phyloP scores from a whole-genome alignment of 2,888 invertebrate genomes.

The Keiferia lycopersicella region DNA sequence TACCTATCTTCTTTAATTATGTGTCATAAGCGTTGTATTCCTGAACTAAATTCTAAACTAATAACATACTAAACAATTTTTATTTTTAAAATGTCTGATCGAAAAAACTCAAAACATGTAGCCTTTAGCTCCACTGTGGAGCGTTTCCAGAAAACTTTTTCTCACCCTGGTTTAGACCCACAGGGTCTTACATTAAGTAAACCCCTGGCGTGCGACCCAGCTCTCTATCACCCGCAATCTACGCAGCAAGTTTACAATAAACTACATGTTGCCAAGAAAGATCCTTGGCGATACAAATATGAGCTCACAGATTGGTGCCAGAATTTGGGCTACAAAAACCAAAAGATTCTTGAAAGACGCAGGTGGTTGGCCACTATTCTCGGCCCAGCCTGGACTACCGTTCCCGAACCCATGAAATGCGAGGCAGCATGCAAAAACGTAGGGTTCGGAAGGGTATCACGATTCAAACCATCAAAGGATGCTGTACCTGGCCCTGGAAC shows the following conservation, averaged over 20 bases:
- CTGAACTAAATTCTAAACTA: not conserved
- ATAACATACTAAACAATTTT: not conserved
- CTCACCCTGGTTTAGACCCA: slow-evolving; percentile 62
- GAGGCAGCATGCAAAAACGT: slow-evolving; percentile 58
- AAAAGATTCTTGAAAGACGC: slow-evolving; percentile 51
- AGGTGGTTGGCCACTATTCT: slow-evolving; percentile 62
- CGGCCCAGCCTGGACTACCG: slow-evolving; percentile 46
- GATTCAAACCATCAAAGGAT: slow-evolving; percentile 42
- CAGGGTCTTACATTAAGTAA: slow-evolving; percentile 51
- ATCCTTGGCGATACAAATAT: slow-evolving; percentile 65
- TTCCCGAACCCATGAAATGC: slow-evolving; percentile 44
- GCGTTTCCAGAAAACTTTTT: slow-evolving; percentile 57
- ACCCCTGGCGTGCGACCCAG: slow-evolving; percentile 59
- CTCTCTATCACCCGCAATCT: slow-evolving; percentile 55
- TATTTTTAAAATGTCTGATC: slow-evolving; percentile 1
- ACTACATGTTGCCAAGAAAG: slow-evolving; percentile 51
- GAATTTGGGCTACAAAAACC: slow-evolving; percentile 70
- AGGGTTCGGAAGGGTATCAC: slow-evolving; percentile 60
- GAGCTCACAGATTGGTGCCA: slow-evolving; percentile 68
- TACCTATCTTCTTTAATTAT: not conserved
- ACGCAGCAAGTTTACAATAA: slow-evolving; percentile 48
- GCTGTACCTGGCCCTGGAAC: slow-evolving; percentile 62
- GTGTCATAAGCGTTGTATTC: too few species aligned
- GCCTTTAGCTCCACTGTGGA: slow-evolving; percentile 49
- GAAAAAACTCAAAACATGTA: not conserved